A percentile compares a stretch with the other conserved stretches of the same genome.
Conservation (phyloP, 92 coral and sea anemone species). For the Parazoanthus atlanticus region DNA sequence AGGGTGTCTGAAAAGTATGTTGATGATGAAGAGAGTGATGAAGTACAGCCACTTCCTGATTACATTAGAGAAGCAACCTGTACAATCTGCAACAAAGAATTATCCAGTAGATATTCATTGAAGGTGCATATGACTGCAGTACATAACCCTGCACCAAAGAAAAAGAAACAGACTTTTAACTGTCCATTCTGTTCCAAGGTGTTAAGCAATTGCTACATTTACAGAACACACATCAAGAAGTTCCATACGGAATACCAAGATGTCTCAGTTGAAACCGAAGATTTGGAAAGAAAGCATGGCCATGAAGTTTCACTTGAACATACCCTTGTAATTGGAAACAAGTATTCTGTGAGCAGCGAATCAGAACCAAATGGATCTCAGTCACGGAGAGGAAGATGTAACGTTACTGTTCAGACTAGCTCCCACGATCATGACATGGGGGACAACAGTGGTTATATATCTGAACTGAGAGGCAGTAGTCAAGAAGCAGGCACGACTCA, state of each 20-base stretch:
- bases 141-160: background rate
- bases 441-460: background rate
- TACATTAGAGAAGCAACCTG: background rate
- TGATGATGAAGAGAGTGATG: background rate
- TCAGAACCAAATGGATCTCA: background rate
- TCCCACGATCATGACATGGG: background rate
- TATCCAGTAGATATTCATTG: background rate
- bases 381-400: constrained; percentile 1
- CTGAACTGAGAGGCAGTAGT: background rate
- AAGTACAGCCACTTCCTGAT: background rate
- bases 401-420: background rate
- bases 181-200: constrained; percentile 6
- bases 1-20: background rate
- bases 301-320: background rate
- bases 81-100: background rate
- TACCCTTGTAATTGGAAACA: background rate
- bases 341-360: background rate
- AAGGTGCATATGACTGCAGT: background rate
- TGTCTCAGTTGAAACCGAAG: constrained; percentile 17
- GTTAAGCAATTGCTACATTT: constrained; percentile 5
- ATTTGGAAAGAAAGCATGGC: constrained; percentile 14
- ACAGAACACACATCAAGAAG: constrained; percentile 11
- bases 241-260: constrained; percentile 19
- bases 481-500: background rate
- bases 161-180: background rate